Evolutionary conservation across 2,113 vertebrate species (phyloP), one percentile per base, ranked within the genome.

Genomic region (Solea senegalensis): DNA sequence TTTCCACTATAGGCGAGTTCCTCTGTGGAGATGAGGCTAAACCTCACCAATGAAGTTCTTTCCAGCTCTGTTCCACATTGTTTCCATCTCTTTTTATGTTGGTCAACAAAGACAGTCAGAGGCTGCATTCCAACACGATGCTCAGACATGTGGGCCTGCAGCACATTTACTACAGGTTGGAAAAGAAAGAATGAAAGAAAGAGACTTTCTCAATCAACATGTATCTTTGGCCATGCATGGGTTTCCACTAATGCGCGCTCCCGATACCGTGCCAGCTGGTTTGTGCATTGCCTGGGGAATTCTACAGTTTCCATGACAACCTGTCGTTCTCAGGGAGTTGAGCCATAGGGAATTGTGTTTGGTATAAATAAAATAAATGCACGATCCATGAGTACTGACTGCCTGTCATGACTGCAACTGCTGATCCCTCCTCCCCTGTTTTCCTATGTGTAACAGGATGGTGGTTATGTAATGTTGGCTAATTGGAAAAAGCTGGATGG

Each of bases 271-370:
- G 83, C 86, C 85, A 90, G 83, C 85, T 88, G 85, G 58, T 75
- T 81, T 15, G 26, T 80, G 79, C 84, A 74, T 88, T 75, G 81
- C 82, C 82, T 57, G 74, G 86, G 81, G 91, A 91, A 80, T 90
- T 89, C 65, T 85, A 48, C 72, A 76, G 88, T 92, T 91, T 90
- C 91, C 88, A 91, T 89, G 86, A 84, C 89, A 88, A 91, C 91
- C 79, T 62, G 27, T 60, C 68, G 80, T 88, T 88, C 87, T 88
- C 88, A 86, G 79, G 85, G 81, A 83, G 79, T 52, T 11, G 34
- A 39, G 58, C 81, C 66, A 28, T 7, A 41, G 63, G 83, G 87
- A 85, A 79, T 85, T 87, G 65, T 69, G 64, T 86, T 67, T 57
- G 39, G 57, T 78, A 78, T 82, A 87, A 88, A 87, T 87, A 89